These are phyloP conservation scores for Rhopalosiphum padi DNA, from an alignment of 1,140 invertebrate genomes.

Conservation along the genomic window DNA sequence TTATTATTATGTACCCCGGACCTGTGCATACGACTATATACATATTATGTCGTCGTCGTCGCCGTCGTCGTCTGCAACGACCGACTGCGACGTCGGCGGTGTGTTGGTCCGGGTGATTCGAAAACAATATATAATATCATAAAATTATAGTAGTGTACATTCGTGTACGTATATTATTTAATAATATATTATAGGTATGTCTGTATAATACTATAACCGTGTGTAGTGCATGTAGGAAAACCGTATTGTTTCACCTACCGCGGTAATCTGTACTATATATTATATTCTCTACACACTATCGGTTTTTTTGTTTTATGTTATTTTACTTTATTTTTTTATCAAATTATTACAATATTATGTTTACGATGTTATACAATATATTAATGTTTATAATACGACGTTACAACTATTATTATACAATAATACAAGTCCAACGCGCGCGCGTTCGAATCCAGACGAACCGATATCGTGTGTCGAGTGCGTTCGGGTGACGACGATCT, in stretches of 20 bases:
- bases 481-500: background rate
- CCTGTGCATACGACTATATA: background rate
- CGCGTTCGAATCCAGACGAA: background rate
- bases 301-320: too few relatives aligned
- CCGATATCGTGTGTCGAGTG: background rate
- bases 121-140: constrained; percentile 27
- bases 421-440: background rate
- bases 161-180: background rate
- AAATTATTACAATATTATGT: too few relatives aligned
- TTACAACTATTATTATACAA: background rate
- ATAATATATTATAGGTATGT: background rate
- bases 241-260: background rate
- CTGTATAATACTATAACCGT: background rate
- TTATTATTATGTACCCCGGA: constrained; percentile 4
- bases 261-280: background rate
- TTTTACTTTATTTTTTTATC: too few relatives aligned
- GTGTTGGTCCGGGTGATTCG: constrained; percentile 28
- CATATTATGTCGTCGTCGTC: background rate
- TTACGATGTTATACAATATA: too few relatives aligned
- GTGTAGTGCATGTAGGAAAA: background rate
- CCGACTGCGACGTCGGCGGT: background rate
- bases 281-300: background rate
- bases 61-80: background rate
- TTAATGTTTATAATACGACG: too few relatives aligned
- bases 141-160: background rate